Evolutionary conservation across 1,140 invertebrate species (phyloP), one percentile per base, ranked within the genome.

Genomic region (Papilio aristodemus): DNA sequence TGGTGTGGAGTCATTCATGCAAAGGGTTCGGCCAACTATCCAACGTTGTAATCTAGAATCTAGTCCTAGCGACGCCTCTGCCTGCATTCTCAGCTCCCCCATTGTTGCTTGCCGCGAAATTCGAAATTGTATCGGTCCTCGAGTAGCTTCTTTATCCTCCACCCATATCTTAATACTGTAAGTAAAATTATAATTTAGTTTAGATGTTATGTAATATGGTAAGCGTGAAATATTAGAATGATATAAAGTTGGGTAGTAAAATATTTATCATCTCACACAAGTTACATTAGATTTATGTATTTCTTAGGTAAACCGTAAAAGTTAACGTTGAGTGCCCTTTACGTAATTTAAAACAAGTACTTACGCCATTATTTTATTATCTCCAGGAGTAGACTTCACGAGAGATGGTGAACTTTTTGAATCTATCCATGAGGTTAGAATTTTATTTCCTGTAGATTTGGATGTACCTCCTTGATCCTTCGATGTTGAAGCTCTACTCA

Each of bases 31-130:
- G 11, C 87, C 90, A 71, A 86, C 80, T 62, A 89, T 87, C 87
- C 86, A 90, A 9, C 85, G 79, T 71, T 87, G 86, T 27, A 94
- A 92, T 13, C 93, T 83, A 36, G 92, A 84, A 37, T 79, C 78
- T 11, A 90, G 62, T 6, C 84, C 86, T 11, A 90, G 71, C 10
- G 75, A 67, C 3, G 59, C 71, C 66, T 83, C 78, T 17, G 85
- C 87, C 70, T 79, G 75, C 8, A 68, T 74, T 27, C 83, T 77
- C 54, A 91, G 70, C 32, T 89, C 81, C 22, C 74, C 78, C 67
- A 90, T 69, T 1, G 62, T 72, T 14, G 85, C 81, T 39, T 74
- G 74, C 32, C 76, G 77, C 7, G 54, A 62, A 19, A 86, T 76
- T 4, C 68, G 68, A 41, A 90, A 70, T 17, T 69, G 68, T 41